Evolutionary conservation across 2,113 vertebrate genomes (phyloP).

Genomic region (Phrynocephalus versicolor): DNA sequence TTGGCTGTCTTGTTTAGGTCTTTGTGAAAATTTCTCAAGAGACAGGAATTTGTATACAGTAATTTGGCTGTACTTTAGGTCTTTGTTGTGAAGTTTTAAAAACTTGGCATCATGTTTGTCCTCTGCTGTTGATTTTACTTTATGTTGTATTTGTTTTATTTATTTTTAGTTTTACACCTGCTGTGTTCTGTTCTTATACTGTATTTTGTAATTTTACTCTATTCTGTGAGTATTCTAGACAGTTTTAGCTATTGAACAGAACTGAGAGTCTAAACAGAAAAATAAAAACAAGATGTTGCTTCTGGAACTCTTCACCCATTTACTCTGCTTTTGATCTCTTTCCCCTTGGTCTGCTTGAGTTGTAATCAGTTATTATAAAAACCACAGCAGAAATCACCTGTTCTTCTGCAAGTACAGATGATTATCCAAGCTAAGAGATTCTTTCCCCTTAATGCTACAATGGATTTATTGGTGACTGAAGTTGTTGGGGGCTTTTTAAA

Average conservation of each 20-base stretch:
- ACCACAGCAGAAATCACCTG: slow-evolving; percentile 48
- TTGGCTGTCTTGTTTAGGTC: too few species aligned
- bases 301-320: slow-evolving; percentile 71
- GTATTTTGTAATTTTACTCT: not conserved
- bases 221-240: not conserved
- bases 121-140: not conserved
- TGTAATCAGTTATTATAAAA: slow-evolving; percentile 3
- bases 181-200: not conserved
- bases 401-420: slow-evolving; percentile 27
- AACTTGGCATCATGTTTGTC: too few species aligned
- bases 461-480: not conserved
- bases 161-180: not conserved
- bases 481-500: not conserved
- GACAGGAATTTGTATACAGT: too few species aligned
- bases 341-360: slow-evolving; percentile 33
- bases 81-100: too few species aligned
- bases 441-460: not conserved
- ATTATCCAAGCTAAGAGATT: not conserved
- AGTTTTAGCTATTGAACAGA: not conserved
- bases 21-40: too few species aligned
- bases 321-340: slow-evolving; percentile 60
- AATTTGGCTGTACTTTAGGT: too few species aligned
- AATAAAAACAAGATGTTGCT: slow-evolving; percentile 72
- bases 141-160: not conserved
- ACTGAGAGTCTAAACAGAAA: slow-evolving; percentile 60